These are phyloP conservation scores for Sthenelais limicola DNA, from an alignment of 2,888 invertebrate species.

Conservation along the genomic window DNA sequence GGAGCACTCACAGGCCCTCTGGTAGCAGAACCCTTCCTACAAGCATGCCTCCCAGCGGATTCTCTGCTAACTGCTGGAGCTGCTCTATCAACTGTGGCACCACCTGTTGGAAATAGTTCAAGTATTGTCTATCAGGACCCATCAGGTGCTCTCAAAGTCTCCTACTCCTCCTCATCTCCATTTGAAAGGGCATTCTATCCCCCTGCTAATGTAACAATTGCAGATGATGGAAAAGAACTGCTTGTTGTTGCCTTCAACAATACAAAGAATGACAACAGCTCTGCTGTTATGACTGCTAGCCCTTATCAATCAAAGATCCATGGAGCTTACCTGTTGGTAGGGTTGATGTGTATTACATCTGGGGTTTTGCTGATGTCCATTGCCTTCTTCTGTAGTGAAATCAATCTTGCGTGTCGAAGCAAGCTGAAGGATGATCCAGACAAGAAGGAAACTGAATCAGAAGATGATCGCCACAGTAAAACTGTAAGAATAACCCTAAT, in stretches of 20 bases:
- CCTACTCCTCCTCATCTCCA: too few species aligned
- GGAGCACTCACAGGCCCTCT: slow-evolving; percentile 27
- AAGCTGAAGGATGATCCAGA: background rate
- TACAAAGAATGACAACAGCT: too few species aligned
- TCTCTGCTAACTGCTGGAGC: too few species aligned
- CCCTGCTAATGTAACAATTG: too few species aligned
- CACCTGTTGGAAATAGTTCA: background rate
- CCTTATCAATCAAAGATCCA: slow-evolving; percentile 4
- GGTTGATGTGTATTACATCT: background rate
- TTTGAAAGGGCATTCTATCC: too few species aligned
- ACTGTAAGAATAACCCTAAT: background rate
- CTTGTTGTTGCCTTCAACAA: too few species aligned
- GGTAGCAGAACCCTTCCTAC: slow-evolving; percentile 30
- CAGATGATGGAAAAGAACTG: too few species aligned
- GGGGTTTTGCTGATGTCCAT: background rate
- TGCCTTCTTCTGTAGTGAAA: slow-evolving; percentile 1
- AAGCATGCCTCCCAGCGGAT: background rate
- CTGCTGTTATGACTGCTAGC: too few species aligned
- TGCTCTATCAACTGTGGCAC: background rate
- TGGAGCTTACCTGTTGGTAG: slow-evolving; percentile 18
- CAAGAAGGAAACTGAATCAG: background rate
- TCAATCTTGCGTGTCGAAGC: slow-evolving; percentile 6
- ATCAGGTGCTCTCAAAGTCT: too few species aligned
- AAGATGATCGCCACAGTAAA: too few species aligned
- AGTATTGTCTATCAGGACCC: background rate